These are phyloP conservation scores for Columba janthina DNA, from an alignment of 2,113 vertebrate genomes.

Conservation along the genomic window DNA sequence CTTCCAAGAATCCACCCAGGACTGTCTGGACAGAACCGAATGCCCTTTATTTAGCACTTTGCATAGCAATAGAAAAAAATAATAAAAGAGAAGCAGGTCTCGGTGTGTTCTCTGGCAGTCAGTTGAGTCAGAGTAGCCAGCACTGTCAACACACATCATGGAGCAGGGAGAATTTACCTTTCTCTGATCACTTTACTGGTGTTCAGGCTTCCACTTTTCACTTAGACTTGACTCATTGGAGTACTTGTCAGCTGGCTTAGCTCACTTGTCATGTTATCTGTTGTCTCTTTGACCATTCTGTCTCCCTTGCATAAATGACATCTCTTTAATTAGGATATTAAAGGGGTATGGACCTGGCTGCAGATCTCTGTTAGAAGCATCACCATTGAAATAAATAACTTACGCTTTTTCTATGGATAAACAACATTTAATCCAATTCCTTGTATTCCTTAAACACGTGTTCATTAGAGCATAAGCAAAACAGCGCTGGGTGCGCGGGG, in stretches of 20 bases:
- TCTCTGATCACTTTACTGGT: not conserved
- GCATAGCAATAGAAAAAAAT: not conserved
- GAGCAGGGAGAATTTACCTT: not conserved
- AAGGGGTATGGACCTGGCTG: not conserved
- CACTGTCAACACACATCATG: not conserved
- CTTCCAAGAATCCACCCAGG: not conserved
- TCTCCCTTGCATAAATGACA: not conserved
- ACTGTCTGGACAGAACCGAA: not conserved
- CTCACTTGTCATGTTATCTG: not conserved
- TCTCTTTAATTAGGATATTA: constrained; percentile 54
- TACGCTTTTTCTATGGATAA: too few species aligned
- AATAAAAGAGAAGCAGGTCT: not conserved
- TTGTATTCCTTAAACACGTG: too few species aligned
- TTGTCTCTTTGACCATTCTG: not conserved
- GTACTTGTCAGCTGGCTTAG: not conserved
- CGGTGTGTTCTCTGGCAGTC: not conserved
- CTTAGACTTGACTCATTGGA: not conserved
- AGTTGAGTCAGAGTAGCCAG: not conserved
- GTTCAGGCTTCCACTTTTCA: not conserved
- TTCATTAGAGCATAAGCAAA: too few species aligned
- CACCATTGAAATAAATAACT: too few species aligned
- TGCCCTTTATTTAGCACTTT: not conserved
- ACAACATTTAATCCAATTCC: too few species aligned
- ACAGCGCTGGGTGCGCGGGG: too few species aligned
- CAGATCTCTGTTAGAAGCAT: constrained; percentile 1